Percentiles rank a stretch among this genome's conserved stretches.
Conservation (phyloP, 2,797 vertebrate species). For the Tragopan temminckii region DNA sequence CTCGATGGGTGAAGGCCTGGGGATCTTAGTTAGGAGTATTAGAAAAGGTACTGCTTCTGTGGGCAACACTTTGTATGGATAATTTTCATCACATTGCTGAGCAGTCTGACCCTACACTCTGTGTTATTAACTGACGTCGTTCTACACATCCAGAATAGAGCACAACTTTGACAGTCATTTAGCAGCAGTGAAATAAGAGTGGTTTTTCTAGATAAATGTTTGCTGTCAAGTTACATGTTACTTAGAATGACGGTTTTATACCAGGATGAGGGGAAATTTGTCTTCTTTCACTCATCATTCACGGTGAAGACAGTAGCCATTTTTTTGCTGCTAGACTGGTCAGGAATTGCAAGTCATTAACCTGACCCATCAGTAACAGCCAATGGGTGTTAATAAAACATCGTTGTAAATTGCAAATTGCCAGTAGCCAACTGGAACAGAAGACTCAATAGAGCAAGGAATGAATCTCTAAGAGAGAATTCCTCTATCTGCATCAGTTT, state of each 20-base stretch:
- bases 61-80: neutral
- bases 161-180: neutral
- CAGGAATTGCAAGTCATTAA: neutral
- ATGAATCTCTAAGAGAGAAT: neutral
- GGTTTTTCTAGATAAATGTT: neutral
- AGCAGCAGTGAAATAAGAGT: neutral
- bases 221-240: neutral
- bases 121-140: neutral
- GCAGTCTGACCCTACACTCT: too few relatives aligned
- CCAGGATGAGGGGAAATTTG: neutral
- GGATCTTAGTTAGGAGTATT: neutral
- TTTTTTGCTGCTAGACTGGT: neutral
- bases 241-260: neutral
- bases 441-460: neutral
- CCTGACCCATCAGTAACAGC: neutral
- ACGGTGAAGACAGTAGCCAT: neutral
- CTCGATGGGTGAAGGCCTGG: neutral
- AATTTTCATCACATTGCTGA: neutral
- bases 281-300: constrained; percentile 10
- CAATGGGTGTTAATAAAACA: neutral
- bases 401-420: neutral
- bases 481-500: neutral
- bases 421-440: neutral
- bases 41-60: neutral
- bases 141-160: neutral